phyloP scores from a whole-genome alignment of 2,113 vertebrate species.

The Gopherus evgoodei region DNA sequence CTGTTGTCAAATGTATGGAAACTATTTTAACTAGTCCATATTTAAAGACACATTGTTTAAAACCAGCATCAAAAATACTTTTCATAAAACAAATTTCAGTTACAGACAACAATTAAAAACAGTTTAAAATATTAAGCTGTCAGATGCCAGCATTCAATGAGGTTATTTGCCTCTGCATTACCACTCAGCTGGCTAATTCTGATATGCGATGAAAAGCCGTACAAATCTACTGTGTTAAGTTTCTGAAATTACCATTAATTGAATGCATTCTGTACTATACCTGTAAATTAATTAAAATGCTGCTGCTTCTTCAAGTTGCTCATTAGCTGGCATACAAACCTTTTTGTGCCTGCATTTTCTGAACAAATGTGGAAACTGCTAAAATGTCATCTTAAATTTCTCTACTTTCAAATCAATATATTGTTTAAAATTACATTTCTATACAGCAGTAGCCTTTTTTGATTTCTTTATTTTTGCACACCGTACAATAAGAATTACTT shows the following conservation, averaged over 20 bases:
- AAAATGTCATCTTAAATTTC: not conserved
- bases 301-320: not conserved
- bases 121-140: not conserved
- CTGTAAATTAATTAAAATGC: constrained; percentile 7
- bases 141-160: not conserved
- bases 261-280: not conserved
- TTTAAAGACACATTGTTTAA: not conserved
- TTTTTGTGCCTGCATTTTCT: not conserved
- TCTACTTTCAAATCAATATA: not conserved
- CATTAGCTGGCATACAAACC: not conserved
- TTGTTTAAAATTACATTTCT: constrained; percentile 18
- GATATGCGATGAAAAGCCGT: not conserved
- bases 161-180: not conserved
- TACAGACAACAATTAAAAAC: constrained; percentile 26
- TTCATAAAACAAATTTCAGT: constrained; percentile 25
- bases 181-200: not conserved
- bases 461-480: not conserved
- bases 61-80: not conserved
- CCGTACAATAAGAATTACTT: not conserved
- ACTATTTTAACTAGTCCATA: not conserved
- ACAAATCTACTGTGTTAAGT: not conserved
- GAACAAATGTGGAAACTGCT: not conserved
- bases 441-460: not conserved
- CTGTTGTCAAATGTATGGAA: not conserved
- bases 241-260: not conserved